Conservation (phyloP, 2,797 vertebrate genomes). For the Petrocephalus sullivani region DNA sequence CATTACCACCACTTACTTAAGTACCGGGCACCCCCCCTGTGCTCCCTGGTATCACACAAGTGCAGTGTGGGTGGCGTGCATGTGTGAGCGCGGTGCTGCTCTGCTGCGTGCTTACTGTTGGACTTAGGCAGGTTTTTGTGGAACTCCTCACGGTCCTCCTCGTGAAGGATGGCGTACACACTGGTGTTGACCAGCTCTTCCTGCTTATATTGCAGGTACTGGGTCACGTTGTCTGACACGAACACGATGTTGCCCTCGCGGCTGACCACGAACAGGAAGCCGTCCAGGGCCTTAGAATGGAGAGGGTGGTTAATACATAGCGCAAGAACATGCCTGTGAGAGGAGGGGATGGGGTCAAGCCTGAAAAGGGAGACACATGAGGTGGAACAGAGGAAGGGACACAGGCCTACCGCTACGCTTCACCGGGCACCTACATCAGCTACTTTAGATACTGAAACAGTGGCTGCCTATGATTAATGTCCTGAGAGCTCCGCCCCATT, state of each 20-base stretch:
- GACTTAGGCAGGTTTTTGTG: conserved; percentile 77
- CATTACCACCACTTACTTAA: not conserved
- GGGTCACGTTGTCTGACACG: conserved; percentile 78
- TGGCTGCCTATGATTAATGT: conserved; percentile 12
- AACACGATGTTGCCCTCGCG: conserved; percentile 77
- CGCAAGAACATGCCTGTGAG: not conserved
- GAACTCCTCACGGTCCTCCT: conserved; percentile 75
- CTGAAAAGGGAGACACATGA: not conserved
- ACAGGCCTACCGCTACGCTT: not conserved
- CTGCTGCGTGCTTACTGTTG: conserved; percentile 56
- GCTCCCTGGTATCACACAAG: not conserved
- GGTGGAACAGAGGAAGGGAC: not conserved
- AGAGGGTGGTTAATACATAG: not conserved
- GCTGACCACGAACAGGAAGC: conserved; percentile 79
- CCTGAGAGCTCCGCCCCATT: not conserved
- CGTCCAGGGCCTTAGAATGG: conserved; percentile 65
- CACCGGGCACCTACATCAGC: not conserved
- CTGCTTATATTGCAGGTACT: conserved; percentile 76
- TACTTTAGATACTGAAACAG: not conserved
- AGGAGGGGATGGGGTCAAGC: not conserved
- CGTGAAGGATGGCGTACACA: conserved; percentile 72
- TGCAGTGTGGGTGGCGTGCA: conserved; percentile 9
- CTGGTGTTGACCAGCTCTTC: conserved; percentile 76
- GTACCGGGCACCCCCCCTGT: not conserved
- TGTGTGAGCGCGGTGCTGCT: conserved; percentile 30